Percentiles rank a stretch among this genome's conserved stretches.
Conservation (phyloP, 2,113 vertebrate genomes). For the Platanista minor region DNA sequence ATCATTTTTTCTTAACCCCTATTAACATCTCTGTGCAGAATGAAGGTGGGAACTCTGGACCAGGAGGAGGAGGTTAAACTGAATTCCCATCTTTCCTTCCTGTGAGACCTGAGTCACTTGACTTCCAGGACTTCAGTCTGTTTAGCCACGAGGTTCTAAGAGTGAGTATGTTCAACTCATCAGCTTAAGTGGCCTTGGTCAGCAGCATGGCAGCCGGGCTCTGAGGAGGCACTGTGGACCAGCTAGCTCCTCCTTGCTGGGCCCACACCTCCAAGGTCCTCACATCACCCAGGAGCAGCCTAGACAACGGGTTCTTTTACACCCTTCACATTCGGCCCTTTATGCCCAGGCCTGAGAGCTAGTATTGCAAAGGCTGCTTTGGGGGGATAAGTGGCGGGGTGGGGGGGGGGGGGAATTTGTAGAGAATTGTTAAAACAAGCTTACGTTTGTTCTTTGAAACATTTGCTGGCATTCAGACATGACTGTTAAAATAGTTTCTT, state of each 20-base stretch:
- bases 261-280: background rate
- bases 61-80: background rate
- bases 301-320: slow-evolving; percentile 29
- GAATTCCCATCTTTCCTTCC: background rate
- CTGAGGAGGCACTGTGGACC: background rate
- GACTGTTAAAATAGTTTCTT: slow-evolving; percentile 60
- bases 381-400: background rate
- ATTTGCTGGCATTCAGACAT: slow-evolving; percentile 43
- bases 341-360: background rate
- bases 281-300: background rate
- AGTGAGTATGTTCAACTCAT: background rate
- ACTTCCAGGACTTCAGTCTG: background rate
- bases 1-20: background rate
- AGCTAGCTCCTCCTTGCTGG: background rate
- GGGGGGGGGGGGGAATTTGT: slow-evolving; percentile 22
- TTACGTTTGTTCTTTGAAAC: slow-evolving; percentile 66
- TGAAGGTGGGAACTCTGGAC: background rate
- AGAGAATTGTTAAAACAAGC: slow-evolving; percentile 57
- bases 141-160: background rate
- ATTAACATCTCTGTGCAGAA: background rate
- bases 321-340: background rate
- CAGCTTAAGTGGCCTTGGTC: background rate
- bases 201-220: background rate
- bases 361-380: background rate
- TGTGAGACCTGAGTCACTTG: background rate